These are phyloP conservation scores for Vanessa atalanta DNA, from an alignment of 1,140 invertebrate species.

Conservation along the genomic window DNA sequence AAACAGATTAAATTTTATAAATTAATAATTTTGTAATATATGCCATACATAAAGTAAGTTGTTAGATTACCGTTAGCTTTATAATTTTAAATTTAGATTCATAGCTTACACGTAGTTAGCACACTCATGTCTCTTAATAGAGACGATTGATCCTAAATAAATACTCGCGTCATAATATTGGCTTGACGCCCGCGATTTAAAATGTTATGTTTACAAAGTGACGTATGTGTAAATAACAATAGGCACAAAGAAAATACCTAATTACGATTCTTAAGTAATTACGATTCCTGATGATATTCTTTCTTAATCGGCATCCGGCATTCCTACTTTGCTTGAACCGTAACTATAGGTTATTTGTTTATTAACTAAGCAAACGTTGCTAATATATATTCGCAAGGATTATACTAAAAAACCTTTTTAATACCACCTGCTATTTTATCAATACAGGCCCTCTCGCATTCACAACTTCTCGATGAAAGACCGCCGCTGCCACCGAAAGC, in stretches of 20 bases:
- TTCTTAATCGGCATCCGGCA: not conserved
- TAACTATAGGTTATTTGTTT: not conserved
- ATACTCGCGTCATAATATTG: conserved; percentile 48
- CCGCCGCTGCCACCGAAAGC: conserved; percentile 91
- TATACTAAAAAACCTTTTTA: too few relatives aligned
- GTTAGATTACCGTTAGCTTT: not conserved
- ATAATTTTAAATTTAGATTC: not conserved
- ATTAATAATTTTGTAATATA: not conserved
- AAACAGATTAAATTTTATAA: not conserved
- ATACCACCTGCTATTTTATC: not conserved
- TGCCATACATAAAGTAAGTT: not conserved
- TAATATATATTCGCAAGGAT: too few relatives aligned
- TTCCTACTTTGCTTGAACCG: not conserved
- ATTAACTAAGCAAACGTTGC: not conserved
- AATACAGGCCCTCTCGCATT: conserved; percentile 57
- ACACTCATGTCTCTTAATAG: conserved; percentile 27
- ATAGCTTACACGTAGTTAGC: conserved; percentile 11
- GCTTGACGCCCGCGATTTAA: conserved; percentile 34
- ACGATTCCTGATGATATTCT: not conserved
- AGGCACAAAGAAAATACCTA: conserved; percentile 15
- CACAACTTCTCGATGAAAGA: conserved; percentile 72
- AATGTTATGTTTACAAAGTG: conserved; percentile 33
- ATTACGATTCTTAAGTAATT: not conserved
- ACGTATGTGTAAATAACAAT: conserved; percentile 30
- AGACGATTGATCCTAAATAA: conserved; percentile 43